Conservation (phyloP, 2,888 invertebrate genomes). For the Yponomeuta sedellus region DNA sequence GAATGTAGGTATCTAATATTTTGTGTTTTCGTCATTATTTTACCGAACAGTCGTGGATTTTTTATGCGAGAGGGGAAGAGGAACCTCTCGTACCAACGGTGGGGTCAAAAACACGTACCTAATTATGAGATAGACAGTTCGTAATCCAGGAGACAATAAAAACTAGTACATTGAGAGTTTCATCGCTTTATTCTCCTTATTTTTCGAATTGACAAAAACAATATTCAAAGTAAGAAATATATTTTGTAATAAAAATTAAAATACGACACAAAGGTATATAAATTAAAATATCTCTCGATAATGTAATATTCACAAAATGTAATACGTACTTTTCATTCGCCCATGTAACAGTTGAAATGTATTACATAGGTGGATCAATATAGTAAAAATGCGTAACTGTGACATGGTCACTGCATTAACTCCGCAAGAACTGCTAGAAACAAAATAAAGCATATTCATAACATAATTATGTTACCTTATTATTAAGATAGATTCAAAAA, state of each 20-base stretch:
- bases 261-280: neutral
- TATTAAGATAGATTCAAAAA: conserved; percentile 16
- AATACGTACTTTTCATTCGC: neutral
- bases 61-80: no score
- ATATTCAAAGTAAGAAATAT: neutral
- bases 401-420: neutral
- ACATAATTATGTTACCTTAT: neutral
- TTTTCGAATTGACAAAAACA: no score
- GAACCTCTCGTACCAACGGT: no score
- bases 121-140: no score
- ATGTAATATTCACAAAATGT: neutral
- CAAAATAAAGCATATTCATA: neutral
- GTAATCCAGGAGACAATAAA: neutral
- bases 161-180: neutral
- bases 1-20: no score
- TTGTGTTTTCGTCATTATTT: no score
- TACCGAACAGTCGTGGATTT: no score
- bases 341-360: no score
- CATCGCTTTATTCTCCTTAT: neutral
- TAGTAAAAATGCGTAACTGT: neutral
- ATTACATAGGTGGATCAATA: neutral
- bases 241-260: neutral
- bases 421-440: neutral
- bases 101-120: no score
- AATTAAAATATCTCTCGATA: neutral